Percentiles rank a stretch among this genome's conserved stretches.
phyloP scores from a whole-genome alignment of 2,888 invertebrate genomes.

The Laothoe populi region DNA sequence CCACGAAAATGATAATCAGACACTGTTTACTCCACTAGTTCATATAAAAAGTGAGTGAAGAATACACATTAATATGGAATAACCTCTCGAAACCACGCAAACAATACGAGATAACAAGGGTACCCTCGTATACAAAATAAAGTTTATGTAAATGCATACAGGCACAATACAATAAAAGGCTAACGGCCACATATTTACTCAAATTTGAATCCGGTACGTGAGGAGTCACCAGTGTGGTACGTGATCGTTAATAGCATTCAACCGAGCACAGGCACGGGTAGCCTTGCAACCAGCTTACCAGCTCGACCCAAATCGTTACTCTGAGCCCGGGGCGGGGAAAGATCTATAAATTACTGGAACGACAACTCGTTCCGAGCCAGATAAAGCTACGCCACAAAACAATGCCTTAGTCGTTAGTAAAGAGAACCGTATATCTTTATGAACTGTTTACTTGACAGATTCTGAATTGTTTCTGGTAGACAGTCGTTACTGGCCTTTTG shows the following conservation, averaged over 20 bases:
- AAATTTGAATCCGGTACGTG: slow-evolving; percentile 76
- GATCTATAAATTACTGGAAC: slow-evolving; percentile 82
- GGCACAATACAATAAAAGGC: slow-evolving; percentile 64
- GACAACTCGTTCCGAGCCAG: slow-evolving; percentile 81
- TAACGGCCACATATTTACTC: slow-evolving; percentile 71
- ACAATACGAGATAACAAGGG: slow-evolving; percentile 58
- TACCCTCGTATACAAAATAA: slow-evolving; percentile 58
- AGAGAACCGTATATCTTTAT: slow-evolving; percentile 75
- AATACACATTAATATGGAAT: slow-evolving; percentile 49
- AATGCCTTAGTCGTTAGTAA: slow-evolving; percentile 75
- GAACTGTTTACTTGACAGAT: slow-evolving; percentile 70
- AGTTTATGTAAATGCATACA: slow-evolving; percentile 45
- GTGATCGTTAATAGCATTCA: slow-evolving; percentile 72
- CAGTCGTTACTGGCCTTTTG: slow-evolving; percentile 54
- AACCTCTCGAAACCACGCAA: slow-evolving; percentile 49
- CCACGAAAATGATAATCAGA: too few relatives aligned
- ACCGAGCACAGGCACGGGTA: slow-evolving; percentile 38
- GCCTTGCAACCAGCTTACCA: slow-evolving; percentile 52
- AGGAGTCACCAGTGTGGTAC: slow-evolving; percentile 69
- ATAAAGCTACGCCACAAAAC: slow-evolving; percentile 82
- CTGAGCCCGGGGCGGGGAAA: slow-evolving; percentile 74
- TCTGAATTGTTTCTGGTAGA: slow-evolving; percentile 57
- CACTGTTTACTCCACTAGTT: not conserved
- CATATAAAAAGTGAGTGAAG: slow-evolving; percentile 34
- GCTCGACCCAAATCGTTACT: slow-evolving; percentile 66